These are phyloP conservation scores for Bolinopsis microptera DNA, from an alignment of 37 sponge, comb jelly and placozoan species.

Conservation along the genomic window DNA sequence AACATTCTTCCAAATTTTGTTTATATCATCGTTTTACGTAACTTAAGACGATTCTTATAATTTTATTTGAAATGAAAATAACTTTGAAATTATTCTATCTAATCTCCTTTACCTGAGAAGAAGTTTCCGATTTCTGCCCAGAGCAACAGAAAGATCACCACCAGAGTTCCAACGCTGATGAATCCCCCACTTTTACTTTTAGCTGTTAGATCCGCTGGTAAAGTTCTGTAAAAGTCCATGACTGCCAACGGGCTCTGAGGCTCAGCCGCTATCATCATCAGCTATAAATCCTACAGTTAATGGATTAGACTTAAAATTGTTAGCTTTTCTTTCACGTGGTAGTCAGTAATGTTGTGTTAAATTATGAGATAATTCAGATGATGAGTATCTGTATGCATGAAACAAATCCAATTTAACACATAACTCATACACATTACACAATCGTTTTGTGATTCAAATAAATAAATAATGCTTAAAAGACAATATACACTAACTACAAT, in stretches of 20 bases:
- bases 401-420: not conserved
- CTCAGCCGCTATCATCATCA: not conserved
- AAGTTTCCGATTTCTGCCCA: not conserved
- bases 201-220: not conserved
- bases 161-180: not conserved
- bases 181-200: slow-evolving; percentile 8
- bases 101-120: not conserved
- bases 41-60: too few species aligned
- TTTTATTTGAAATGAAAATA: too few species aligned
- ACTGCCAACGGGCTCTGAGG: not conserved
- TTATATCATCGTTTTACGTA: too few species aligned
- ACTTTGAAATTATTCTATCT: too few species aligned
- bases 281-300: too few species aligned
- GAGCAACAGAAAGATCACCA: not conserved
- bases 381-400: too few species aligned
- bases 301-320: too few species aligned
- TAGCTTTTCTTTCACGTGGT: too few species aligned
- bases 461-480: not conserved
- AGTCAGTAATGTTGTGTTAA: too few species aligned
- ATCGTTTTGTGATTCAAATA: not conserved
- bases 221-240: slow-evolving; percentile 5
- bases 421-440: not conserved
- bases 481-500: too few species aligned
- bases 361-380: too few species aligned
- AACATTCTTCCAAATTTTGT: too few species aligned